phyloP scores from a whole-genome alignment of 2,888 invertebrate genomes.

The Eupithecia pulchellata region DNA sequence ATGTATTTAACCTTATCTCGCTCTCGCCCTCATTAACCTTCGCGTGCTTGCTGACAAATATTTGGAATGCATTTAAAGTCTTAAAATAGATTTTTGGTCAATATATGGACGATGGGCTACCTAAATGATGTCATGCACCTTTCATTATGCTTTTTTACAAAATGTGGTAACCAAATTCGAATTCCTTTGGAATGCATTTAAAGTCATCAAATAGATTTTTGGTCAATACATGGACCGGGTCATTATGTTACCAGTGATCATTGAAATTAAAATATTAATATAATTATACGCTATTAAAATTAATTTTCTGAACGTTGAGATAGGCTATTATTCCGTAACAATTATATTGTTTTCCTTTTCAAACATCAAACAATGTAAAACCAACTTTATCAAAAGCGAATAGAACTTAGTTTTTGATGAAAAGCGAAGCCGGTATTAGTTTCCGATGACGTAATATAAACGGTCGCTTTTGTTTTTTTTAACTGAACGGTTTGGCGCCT shows the following conservation, averaged over 20 bases:
- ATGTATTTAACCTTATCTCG: neutral
- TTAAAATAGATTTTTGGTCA: constrained; percentile 8
- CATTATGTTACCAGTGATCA: too few species aligned
- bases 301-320: neutral
- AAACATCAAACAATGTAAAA: neutral
- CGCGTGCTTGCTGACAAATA: neutral
- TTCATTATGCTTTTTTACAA: too few species aligned
- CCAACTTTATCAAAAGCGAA: neutral
- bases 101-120: neutral
- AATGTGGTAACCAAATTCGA: too few species aligned
- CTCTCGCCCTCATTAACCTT: constrained; percentile 12
- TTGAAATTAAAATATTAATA: too few species aligned
- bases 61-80: constrained; percentile 3
- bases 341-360: neutral
- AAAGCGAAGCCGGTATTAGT: constrained; percentile 7
- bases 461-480: constrained; percentile 30
- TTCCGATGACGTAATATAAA: constrained; percentile 34
- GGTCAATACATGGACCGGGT: too few species aligned
- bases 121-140: neutral
- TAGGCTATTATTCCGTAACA: neutral
- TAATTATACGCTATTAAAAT: neutral
- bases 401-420: neutral
- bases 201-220: too few species aligned
- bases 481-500: constrained; percentile 33
- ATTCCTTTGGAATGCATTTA: too few species aligned